Evolutionary conservation across 2,797 vertebrate species (phyloP), one percentile per base, ranked within the genome.

Genomic region (Odontamblyopus lacepedii): DNA sequence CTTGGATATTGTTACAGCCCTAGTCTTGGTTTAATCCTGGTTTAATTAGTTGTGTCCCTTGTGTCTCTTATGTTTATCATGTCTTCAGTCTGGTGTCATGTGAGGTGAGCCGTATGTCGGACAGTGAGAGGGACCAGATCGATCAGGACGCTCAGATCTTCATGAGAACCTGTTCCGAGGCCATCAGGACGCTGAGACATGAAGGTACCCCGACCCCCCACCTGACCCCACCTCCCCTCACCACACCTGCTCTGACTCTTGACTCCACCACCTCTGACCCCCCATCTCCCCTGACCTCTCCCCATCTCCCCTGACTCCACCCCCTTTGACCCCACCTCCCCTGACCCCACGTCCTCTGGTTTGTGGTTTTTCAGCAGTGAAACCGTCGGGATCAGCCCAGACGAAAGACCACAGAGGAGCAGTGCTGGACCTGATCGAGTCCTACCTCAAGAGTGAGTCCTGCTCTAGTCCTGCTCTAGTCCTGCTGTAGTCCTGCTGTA

Each of bases 61-160:
- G 32, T 32, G 32, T 32, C 4, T 60, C 7, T 60, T 2, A 3
- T 71, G 48, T 73, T 23, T 30, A 16, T 71, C 27, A 4, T 23
- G 30, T 74, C 60, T 74, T 51, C 77, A 99, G 98, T 89, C 95
- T 98, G 61, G 86, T 95, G 82, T 94, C 95, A 55, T 96, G 97
- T 29, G 97, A 97, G 5, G 92, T 95, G 1, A 95, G 91, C 38
- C 94, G 94, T 38, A 99, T 99, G 97, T 97, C 97, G 0, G 98
- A 99, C 73, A 93, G 86, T 0, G 98, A 99, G 55, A 93, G 98
- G 35, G 97, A 99, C 83, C 97, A 98, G 92, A 99, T 99, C 19
- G 98, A 99, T 87, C 97, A 99, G 85, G 98, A 99, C 27, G 97
- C 98, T 67, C 97, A 99, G 82, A 96, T 96, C 79, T 99, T 98